A percentile compares a stretch with the other conserved stretches of the same genome.
phyloP scores from a whole-genome alignment of 2,888 invertebrate genomes.

The Acanthosepion lycidas region DNA sequence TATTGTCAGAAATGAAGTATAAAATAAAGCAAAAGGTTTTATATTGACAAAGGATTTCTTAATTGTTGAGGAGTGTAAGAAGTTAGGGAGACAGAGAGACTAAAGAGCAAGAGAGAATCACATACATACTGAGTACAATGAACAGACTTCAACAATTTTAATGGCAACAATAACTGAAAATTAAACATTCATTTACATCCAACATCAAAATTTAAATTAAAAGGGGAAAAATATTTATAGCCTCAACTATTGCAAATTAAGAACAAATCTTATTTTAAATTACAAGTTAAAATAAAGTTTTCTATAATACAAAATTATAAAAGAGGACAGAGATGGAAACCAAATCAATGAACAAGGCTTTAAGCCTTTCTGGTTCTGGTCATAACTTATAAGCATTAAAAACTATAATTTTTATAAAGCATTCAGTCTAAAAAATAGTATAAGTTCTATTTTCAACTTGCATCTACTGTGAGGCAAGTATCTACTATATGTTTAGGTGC shows the following conservation, averaged over 20 bases:
- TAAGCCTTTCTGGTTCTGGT: background rate
- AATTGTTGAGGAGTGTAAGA: background rate
- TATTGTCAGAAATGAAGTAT: background rate
- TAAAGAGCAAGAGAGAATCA: constrained; percentile 21
- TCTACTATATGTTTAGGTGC: background rate
- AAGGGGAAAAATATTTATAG: background rate
- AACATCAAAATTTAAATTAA: background rate
- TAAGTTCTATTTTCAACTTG: background rate
- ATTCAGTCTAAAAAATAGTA: background rate
- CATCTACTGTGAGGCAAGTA: background rate
- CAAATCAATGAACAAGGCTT: background rate
- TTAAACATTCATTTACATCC: constrained; percentile 21
- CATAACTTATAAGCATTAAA: background rate
- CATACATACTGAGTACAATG: background rate
- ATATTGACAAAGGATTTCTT: background rate
- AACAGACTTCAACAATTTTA: constrained; percentile 8
- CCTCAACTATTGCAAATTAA: background rate
- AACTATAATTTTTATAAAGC: background rate
- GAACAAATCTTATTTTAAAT: background rate
- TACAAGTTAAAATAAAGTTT: background rate
- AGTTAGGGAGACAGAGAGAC: constrained; percentile 33
- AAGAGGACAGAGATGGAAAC: background rate
- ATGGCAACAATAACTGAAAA: constrained; percentile 33
- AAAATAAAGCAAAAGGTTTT: background rate
- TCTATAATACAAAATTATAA: background rate